Conservation (phyloP, 2,888 invertebrate genomes). For the Pandemis cinnamomeana region DNA sequence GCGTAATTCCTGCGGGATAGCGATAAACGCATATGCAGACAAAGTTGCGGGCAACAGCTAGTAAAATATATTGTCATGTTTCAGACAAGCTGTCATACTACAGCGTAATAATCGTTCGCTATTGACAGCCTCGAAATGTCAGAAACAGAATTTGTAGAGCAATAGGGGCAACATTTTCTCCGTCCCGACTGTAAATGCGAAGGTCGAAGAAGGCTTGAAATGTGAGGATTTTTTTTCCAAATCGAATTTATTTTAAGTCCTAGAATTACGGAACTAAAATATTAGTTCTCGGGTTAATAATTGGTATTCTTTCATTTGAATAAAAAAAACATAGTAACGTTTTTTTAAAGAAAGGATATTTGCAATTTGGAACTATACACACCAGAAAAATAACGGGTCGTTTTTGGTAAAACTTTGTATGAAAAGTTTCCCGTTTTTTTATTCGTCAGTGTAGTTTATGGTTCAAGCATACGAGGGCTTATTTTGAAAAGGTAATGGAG, state of each 20-base stretch:
- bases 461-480: too few relatives aligned
- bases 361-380: too few relatives aligned
- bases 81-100: neutral
- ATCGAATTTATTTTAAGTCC: neutral
- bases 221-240: neutral
- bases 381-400: too few relatives aligned
- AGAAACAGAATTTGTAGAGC: neutral
- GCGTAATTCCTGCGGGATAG: too few relatives aligned
- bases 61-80: neutral
- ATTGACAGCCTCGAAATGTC: neutral
- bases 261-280: neutral
- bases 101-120: neutral
- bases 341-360: too few relatives aligned
- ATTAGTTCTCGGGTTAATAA: neutral
- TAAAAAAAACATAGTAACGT: neutral
- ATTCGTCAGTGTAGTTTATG: too few relatives aligned
- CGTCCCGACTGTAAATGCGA: neutral
- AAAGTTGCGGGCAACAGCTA: too few relatives aligned
- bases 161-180: neutral
- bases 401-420: too few relatives aligned
- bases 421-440: too few relatives aligned
- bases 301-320: neutral
- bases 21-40: too few relatives aligned
- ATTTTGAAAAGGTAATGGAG: too few relatives aligned
- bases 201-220: neutral